Evolutionary conservation across 2,797 vertebrate species (phyloP).

Genomic region (Phrynocephalus vlangalii): DNA sequence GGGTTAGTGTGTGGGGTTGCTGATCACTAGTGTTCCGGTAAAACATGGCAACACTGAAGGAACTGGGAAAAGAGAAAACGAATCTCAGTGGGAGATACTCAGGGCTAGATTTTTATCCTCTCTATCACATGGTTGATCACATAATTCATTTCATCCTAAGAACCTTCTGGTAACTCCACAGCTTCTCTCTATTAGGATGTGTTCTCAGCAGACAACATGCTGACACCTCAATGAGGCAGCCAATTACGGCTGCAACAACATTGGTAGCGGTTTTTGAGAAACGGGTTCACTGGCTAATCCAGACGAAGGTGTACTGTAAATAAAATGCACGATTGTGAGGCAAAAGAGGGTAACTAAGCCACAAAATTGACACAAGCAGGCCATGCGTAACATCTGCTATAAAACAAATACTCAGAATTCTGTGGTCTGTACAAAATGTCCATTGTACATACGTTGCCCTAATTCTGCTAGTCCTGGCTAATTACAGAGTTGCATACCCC

Average conservation of each 20-base stretch:
- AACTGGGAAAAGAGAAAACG: slow-evolving; percentile 67
- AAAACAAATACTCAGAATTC: background rate
- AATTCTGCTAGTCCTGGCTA: no score
- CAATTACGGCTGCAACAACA: slow-evolving; percentile 3
- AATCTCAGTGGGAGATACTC: background rate
- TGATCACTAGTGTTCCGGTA: slow-evolving; percentile 81
- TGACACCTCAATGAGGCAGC: background rate
- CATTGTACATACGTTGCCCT: background rate
- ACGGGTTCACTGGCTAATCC: no score
- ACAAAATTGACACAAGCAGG: background rate
- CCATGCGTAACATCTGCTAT: background rate
- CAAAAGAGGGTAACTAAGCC: background rate
- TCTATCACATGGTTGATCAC: background rate
- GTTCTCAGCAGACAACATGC: slow-evolving; percentile 21
- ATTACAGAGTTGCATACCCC: no score
- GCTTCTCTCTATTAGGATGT: background rate
- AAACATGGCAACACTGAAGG: slow-evolving; percentile 82
- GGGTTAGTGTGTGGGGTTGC: slow-evolving; percentile 73
- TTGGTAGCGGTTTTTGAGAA: background rate
- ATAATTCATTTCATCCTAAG: background rate
- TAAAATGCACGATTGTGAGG: background rate
- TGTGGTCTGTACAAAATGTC: background rate
- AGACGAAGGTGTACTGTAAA: no score
- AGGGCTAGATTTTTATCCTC: background rate
- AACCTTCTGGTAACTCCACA: background rate